Evolutionary conservation across 2,888 invertebrate genomes (phyloP).

Genomic region (Protophormia terraenovae): DNA sequence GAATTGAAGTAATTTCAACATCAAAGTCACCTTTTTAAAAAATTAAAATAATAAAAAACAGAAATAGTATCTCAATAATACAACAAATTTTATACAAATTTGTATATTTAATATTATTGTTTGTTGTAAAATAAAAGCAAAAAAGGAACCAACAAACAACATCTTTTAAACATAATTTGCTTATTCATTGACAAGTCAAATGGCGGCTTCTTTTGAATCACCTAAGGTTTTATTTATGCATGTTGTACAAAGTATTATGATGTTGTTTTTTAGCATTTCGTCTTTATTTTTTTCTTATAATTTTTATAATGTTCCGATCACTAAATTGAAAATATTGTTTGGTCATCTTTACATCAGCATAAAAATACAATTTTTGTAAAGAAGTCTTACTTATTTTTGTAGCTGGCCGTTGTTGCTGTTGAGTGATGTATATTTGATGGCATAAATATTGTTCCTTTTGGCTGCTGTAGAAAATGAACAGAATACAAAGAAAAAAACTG

Average conservation of each 20-base stretch:
- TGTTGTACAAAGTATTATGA: conserved; percentile 14
- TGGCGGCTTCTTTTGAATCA: conserved; percentile 64
- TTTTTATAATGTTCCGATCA: conserved; percentile 59
- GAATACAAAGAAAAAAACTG: conserved; percentile 43
- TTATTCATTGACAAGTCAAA: conserved; percentile 65
- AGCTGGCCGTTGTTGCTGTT: neutral
- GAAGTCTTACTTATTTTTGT: neutral
- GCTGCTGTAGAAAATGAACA: conserved; percentile 49
- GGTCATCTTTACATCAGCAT: conserved; percentile 67
- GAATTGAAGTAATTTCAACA: conserved; percentile 44
- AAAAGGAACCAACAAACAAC: no score
- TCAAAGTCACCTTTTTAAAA: conserved; percentile 50
- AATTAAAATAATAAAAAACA: conserved; percentile 26
- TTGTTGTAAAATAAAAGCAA: conserved; percentile 4
- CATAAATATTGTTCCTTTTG: conserved; percentile 49
- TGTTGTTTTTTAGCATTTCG: neutral
- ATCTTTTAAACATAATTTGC: conserved; percentile 61
- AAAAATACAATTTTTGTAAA: conserved; percentile 25
- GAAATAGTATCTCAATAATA: conserved; percentile 24
- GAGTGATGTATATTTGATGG: conserved; percentile 46
- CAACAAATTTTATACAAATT: conserved; percentile 27
- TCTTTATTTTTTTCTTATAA: conserved; percentile 2
- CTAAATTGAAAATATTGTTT: conserved; percentile 66
- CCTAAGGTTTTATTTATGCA: conserved; percentile 12
- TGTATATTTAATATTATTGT: neutral